Percentiles rank a stretch among this genome's conserved stretches.
phyloP scores from a whole-genome alignment of 2,797 vertebrate species.

The Crenuchus spilurus region DNA sequence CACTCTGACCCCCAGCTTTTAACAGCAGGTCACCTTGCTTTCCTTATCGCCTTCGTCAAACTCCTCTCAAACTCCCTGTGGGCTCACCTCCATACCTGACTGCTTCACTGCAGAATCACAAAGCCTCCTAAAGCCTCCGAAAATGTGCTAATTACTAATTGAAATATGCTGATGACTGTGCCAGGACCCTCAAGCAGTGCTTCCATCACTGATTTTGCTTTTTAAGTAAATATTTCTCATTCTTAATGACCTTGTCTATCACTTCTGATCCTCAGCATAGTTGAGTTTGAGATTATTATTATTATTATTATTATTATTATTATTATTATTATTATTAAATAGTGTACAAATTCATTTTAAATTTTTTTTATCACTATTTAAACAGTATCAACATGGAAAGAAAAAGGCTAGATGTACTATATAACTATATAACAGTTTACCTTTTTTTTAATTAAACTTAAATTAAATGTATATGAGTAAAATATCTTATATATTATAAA shows the following conservation, averaged over 20 bases:
- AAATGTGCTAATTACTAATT: slow-evolving; percentile 36
- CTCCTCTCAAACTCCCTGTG: slow-evolving; percentile 16
- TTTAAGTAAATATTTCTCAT: not conserved
- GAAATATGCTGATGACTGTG: slow-evolving; percentile 45
- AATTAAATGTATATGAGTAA: no score
- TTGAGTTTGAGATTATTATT: no score
- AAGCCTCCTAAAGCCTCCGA: not conserved
- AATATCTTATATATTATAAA: no score
- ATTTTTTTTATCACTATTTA: no score
- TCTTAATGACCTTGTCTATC: not conserved
- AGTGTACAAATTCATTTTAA: no score
- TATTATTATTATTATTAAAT: no score
- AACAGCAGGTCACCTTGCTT: slow-evolving; percentile 51
- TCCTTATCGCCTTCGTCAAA: slow-evolving; percentile 31
- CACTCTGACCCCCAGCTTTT: slow-evolving; percentile 45
- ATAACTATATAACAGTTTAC: no score
- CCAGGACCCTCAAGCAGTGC: slow-evolving; percentile 19
- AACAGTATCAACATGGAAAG: no score
- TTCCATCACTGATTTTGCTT: not conserved
- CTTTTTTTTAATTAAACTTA: no score
- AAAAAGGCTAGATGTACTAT: no score
- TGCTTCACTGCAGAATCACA: slow-evolving; percentile 9
- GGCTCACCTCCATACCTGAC: slow-evolving; percentile 34
- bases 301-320: no score
- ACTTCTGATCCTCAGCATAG: no score